phyloP scores from a whole-genome alignment of 2,113 vertebrate species.

The Papio anubis region DNA sequence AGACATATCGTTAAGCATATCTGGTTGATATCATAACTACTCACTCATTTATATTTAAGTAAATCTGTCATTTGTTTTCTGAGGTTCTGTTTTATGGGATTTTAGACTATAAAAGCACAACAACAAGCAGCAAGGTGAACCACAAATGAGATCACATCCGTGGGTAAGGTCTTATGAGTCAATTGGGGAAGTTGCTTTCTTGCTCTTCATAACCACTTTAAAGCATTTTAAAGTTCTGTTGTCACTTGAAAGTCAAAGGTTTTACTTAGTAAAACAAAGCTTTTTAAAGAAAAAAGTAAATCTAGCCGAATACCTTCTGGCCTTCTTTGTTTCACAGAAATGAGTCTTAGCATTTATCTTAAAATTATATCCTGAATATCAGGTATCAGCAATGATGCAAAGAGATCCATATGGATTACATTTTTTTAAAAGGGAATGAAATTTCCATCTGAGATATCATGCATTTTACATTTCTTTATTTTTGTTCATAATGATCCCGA shows the following conservation, averaged over 20 bases:
- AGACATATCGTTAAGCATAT: background rate
- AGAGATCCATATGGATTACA: background rate
- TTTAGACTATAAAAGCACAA: conserved; percentile 1
- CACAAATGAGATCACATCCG: conserved; percentile 24
- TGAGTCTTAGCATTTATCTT: background rate
- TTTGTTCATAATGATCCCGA: background rate
- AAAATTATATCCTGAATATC: background rate
- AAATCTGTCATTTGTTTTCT: background rate
- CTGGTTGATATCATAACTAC: background rate
- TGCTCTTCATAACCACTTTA: background rate
- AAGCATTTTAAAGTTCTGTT: background rate
- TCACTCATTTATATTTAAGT: background rate
- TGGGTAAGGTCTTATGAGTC: background rate
- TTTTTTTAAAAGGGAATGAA: background rate
- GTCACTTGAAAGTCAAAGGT: background rate
- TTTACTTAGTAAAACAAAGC: background rate
- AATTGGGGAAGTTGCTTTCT: background rate
- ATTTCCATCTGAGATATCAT: background rate
- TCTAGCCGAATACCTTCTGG: background rate
- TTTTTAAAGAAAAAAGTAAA: background rate
- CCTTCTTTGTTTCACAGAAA: background rate
- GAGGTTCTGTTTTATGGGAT: background rate
- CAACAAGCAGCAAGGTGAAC: background rate
- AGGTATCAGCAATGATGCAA: background rate
- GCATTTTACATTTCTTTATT: background rate